Percentiles rank a stretch among this genome's conserved stretches.
These are phyloP conservation scores for Hemicrepidius hirtus DNA, from an alignment of 2,888 invertebrate species.

Conservation along the genomic window DNA sequence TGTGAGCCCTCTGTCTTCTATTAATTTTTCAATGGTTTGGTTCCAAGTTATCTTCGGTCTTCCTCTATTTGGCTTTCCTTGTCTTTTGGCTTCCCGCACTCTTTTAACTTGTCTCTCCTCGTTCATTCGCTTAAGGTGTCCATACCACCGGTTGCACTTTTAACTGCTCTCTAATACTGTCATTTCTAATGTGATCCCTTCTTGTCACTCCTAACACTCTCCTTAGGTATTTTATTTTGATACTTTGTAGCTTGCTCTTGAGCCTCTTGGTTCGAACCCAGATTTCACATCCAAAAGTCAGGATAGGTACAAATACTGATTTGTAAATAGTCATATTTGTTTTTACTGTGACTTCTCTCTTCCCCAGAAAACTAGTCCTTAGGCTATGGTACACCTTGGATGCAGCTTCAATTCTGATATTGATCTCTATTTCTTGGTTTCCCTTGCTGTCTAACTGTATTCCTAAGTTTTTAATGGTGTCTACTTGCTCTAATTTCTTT, in stretches of 20 bases:
- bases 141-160: conserved; percentile 31
- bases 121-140: conserved; percentile 26
- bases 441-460: too few relatives aligned
- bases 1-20: conserved; percentile 12
- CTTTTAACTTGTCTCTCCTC: too few relatives aligned
- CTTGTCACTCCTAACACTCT: conserved; percentile 23
- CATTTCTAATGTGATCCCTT: conserved; percentile 22
- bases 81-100: too few relatives aligned
- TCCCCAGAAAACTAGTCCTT: too few relatives aligned
- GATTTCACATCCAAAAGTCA: too few relatives aligned
- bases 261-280: conserved; percentile 11
- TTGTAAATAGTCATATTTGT: conserved; percentile 11
- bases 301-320: too few relatives aligned
- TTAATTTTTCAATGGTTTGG: conserved; percentile 5
- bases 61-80: conserved; percentile 23
- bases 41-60: conserved; percentile 28
- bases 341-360: conserved; percentile 16
- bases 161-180: conserved; percentile 19
- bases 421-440: too few relatives aligned
- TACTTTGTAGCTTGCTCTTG: conserved; percentile 18
- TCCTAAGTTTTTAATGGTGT: too few relatives aligned
- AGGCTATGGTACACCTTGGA: too few relatives aligned
- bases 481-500: too few relatives aligned
- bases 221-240: conserved; percentile 32
- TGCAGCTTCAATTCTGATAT: too few relatives aligned